These are phyloP conservation scores for Gadus chalcogrammus DNA, from an alignment of 2,113 vertebrate genomes.

Conservation along the genomic window DNA sequence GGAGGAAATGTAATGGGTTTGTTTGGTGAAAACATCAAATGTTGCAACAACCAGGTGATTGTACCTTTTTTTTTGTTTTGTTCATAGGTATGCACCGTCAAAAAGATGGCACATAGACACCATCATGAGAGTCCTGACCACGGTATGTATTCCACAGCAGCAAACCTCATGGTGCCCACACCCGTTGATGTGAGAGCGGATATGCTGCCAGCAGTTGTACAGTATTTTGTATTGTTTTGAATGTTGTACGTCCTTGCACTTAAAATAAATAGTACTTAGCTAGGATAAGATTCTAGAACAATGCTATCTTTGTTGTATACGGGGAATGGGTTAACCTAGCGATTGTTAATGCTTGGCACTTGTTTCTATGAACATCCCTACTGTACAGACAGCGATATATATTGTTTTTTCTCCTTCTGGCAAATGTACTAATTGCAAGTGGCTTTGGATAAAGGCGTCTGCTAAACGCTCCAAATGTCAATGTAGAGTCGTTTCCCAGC, in stretches of 20 bases:
- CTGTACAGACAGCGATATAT: too few relatives aligned
- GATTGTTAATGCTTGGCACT: too few relatives aligned
- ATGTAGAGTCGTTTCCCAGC: slow-evolving; percentile 6
- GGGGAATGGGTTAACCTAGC: too few relatives aligned
- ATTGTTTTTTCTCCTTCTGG: too few relatives aligned
- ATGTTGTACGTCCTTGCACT: slow-evolving; percentile 14
- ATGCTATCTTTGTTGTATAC: neutral
- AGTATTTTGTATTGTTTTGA: slow-evolving; percentile 9
- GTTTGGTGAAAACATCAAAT: neutral
- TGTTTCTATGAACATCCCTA: too few relatives aligned
- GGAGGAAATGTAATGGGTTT: neutral
- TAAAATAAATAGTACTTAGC: neutral
- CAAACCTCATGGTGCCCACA: neutral
- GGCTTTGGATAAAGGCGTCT: too few relatives aligned
- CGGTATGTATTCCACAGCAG: slow-evolving; percentile 73
- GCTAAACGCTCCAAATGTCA: neutral
- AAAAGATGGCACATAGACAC: slow-evolving; percentile 99
- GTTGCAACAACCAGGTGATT: slow-evolving; percentile 2
- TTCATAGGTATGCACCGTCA: slow-evolving; percentile 90
- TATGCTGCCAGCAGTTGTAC: slow-evolving; percentile 10
- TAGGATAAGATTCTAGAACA: neutral
- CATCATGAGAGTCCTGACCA: slow-evolving; percentile 97
- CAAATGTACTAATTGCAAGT: too few relatives aligned
- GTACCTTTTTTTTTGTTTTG: slow-evolving; percentile 35
- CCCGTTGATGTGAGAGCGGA: neutral